Conservation (phyloP, 2,113 vertebrate genomes). For the Thunnus thynnus region DNA sequence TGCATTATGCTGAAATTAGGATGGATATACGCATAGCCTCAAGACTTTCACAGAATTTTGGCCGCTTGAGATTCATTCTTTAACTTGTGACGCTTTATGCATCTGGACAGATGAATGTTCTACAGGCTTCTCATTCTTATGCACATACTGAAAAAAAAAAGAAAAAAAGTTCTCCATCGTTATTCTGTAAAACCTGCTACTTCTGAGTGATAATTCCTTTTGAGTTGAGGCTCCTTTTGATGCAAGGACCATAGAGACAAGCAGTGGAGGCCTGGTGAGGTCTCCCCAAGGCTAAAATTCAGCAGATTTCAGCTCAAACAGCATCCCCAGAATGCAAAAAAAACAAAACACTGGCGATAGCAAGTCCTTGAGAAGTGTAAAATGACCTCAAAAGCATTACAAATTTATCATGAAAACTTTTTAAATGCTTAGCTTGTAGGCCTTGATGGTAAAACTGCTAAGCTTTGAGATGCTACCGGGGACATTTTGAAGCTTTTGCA, state of each 20-base stretch:
- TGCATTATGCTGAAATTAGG: constrained; percentile 51
- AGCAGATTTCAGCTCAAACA: constrained; percentile 59
- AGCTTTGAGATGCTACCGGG: constrained; percentile 9
- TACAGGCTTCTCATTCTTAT: constrained; percentile 15
- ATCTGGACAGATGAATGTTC: constrained; percentile 50
- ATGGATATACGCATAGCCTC: constrained; percentile 16
- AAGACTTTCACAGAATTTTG: constrained; percentile 55
- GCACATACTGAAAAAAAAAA: background rate
- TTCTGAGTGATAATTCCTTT: constrained; percentile 67
- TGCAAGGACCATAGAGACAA: constrained; percentile 48
- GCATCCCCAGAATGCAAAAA: constrained; percentile 40
- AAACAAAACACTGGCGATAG: constrained; percentile 1
- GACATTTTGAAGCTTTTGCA: constrained; percentile 24
- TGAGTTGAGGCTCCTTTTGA: constrained; percentile 61
- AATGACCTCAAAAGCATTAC: constrained; percentile 48
- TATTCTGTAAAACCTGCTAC: constrained; percentile 60
- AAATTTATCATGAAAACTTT: constrained; percentile 39
- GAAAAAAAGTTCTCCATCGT: constrained; percentile 39
- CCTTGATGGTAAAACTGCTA: background rate
- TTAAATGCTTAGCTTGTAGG: constrained; percentile 46
- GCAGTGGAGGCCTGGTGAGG: constrained; percentile 18
- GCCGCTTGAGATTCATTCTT: constrained; percentile 45
- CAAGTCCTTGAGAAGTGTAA: constrained; percentile 55
- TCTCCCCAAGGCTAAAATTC: constrained; percentile 58
- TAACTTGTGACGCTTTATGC: constrained; percentile 68